Evolutionary conservation across 2,888 invertebrate species (phyloP).

Genomic region (Candidula unifasciata): DNA sequence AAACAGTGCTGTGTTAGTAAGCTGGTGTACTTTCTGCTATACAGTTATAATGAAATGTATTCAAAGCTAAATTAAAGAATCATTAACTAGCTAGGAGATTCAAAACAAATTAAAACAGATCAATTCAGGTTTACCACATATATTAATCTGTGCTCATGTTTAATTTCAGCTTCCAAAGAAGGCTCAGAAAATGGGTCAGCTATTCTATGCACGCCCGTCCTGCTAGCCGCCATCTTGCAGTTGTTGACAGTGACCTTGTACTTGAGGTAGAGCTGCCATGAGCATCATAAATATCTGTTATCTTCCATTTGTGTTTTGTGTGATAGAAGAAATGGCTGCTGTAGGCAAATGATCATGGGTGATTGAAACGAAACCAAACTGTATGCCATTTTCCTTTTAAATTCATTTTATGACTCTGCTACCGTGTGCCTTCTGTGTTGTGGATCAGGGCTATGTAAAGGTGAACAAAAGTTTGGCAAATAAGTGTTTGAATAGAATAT

Average conservation of each 20-base stretch:
- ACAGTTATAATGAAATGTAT: too few species aligned
- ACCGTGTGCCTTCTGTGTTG: conserved; percentile 42
- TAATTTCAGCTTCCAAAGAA: conserved; percentile 26
- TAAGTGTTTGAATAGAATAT: conserved; percentile 12
- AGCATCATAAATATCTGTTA: neutral
- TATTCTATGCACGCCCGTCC: conserved; percentile 19
- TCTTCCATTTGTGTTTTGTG: conserved; percentile 1
- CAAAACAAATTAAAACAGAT: too few species aligned
- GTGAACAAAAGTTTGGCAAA: neutral
- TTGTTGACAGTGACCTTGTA: conserved; percentile 28
- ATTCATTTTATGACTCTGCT: conserved; percentile 13
- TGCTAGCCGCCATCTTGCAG: conserved; percentile 44
- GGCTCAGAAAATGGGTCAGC: conserved; percentile 20
- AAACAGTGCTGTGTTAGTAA: too few species aligned
- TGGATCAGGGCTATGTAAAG: conserved; percentile 26
- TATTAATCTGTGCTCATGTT: neutral
- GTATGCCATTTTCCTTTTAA: neutral
- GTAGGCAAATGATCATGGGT: conserved; percentile 31
- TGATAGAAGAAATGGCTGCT: conserved; percentile 17
- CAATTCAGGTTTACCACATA: too few species aligned
- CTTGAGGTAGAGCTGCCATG: conserved; percentile 48
- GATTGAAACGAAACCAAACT: neutral
- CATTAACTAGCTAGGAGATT: too few species aligned
- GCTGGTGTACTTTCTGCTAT: too few species aligned
- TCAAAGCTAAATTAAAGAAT: too few species aligned